These are phyloP conservation scores for Malthinus seriepunctatus DNA, from an alignment of 2,888 invertebrate genomes.

Conservation along the genomic window DNA sequence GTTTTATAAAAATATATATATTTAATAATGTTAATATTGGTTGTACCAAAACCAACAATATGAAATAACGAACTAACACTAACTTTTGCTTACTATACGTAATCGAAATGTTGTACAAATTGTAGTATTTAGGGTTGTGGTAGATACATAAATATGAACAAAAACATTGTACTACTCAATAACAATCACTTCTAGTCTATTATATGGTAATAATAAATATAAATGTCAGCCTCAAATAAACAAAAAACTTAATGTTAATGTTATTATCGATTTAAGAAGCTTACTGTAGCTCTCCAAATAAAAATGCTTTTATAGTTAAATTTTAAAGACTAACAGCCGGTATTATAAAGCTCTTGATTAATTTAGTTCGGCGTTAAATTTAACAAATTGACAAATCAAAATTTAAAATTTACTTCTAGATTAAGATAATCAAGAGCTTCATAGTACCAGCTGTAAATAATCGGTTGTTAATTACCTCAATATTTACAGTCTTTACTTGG, in stretches of 20 bases:
- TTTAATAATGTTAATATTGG: slow-evolving; percentile 12
- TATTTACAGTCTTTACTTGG: no score
- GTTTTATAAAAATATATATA: slow-evolving; percentile 16
- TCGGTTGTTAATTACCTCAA: slow-evolving; percentile 5
- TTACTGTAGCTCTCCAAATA: slow-evolving; percentile 16
- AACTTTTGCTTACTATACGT: slow-evolving; percentile 10
- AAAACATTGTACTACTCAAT: slow-evolving; percentile 10
- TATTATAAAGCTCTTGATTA: no score
- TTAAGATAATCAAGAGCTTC: no score
- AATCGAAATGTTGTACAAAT: slow-evolving; percentile 23
- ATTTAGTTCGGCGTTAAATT: no score
- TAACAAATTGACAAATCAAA: no score
- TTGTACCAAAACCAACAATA: background rate
- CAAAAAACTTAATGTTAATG: slow-evolving; percentile 14
- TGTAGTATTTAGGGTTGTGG: slow-evolving; percentile 8
- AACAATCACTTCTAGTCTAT: slow-evolving; percentile 28
- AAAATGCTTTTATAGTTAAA: slow-evolving; percentile 12
- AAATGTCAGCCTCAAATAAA: slow-evolving; percentile 20
- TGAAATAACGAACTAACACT: background rate
- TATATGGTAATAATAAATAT: slow-evolving; percentile 16
- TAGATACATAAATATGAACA: slow-evolving; percentile 1
- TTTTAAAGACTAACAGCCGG: slow-evolving; percentile 1
- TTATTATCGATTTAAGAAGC: slow-evolving; percentile 15
- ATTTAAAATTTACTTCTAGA: no score
- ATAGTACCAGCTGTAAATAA: slow-evolving; percentile 1